Conservation (phyloP, 2,113 vertebrate genomes). For the Sitta europaea region DNA sequence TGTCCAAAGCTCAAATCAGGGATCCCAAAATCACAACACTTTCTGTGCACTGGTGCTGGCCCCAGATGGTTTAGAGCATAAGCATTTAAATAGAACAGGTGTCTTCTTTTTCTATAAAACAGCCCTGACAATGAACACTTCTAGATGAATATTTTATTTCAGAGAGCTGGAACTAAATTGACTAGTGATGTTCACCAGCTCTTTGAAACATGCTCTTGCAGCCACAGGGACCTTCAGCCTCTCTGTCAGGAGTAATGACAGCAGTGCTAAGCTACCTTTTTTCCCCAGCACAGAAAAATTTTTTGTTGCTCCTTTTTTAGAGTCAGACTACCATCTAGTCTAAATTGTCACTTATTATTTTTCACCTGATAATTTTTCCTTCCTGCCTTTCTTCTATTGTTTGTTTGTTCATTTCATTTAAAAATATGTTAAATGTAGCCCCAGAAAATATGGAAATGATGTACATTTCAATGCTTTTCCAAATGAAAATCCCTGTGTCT, state of each 20-base stretch:
- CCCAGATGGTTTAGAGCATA: neutral
- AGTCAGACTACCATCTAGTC: neutral
- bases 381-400: neutral
- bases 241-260: neutral
- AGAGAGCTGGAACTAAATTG: neutral
- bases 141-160: neutral
- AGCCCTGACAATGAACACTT: neutral
- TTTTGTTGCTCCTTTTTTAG: neutral
- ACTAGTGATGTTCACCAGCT: neutral
- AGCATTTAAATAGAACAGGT: neutral
- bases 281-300: neutral
- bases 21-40: neutral
- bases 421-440: neutral
- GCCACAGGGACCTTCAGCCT: neutral
- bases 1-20: neutral
- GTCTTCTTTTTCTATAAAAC: neutral
- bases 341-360: neutral
- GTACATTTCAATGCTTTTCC: neutral
- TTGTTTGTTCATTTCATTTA: neutral
- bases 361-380: neutral
- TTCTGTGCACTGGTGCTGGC: fast-evolving
- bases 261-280: neutral
- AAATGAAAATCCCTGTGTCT: neutral
- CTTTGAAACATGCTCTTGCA: neutral
- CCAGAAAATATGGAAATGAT: neutral